Conservation (phyloP, 2,797 vertebrate species). For the Catostomus latipinnis region DNA sequence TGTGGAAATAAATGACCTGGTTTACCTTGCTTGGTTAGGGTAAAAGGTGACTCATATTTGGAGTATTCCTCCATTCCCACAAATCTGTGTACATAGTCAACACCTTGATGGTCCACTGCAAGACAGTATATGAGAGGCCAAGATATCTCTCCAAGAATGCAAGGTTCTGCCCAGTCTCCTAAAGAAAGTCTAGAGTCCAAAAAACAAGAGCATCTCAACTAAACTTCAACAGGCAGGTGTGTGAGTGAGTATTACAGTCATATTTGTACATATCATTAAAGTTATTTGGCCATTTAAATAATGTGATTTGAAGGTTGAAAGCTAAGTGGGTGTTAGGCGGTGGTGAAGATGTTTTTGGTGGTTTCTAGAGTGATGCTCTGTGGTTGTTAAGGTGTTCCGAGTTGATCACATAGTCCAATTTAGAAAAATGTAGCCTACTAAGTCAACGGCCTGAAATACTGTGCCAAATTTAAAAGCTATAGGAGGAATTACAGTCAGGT, state of each 20-base stretch:
- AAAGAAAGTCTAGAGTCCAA: conserved; percentile 68
- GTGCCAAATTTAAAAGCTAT: too few species aligned
- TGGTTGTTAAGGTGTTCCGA: too few species aligned
- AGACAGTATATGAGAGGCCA: conserved; percentile 73
- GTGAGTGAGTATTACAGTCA: neutral
- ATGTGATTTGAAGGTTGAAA: too few species aligned
- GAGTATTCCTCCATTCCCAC: conserved; percentile 73
- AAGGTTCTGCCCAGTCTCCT: conserved; percentile 69
- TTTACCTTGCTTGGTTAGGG: conserved; percentile 72
- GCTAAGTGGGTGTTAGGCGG: too few species aligned
- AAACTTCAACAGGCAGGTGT: neutral
- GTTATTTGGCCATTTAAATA: too few species aligned
- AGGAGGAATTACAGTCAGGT: too few species aligned
- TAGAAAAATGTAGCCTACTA: too few species aligned
- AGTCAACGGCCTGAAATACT: too few species aligned
- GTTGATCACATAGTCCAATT: too few species aligned
- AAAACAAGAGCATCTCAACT: neutral
- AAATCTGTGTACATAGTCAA: conserved; percentile 73
- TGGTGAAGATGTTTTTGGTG: too few species aligned
- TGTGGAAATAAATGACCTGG: neutral
- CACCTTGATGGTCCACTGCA: conserved; percentile 71
- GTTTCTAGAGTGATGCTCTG: too few species aligned
- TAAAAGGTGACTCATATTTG: conserved; percentile 71
- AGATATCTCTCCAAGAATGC: conserved; percentile 68
- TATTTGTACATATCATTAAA: neutral